Evolutionary conservation across 2,113 vertebrate genomes (phyloP).

Genomic region (Callopanchax toddi): DNA sequence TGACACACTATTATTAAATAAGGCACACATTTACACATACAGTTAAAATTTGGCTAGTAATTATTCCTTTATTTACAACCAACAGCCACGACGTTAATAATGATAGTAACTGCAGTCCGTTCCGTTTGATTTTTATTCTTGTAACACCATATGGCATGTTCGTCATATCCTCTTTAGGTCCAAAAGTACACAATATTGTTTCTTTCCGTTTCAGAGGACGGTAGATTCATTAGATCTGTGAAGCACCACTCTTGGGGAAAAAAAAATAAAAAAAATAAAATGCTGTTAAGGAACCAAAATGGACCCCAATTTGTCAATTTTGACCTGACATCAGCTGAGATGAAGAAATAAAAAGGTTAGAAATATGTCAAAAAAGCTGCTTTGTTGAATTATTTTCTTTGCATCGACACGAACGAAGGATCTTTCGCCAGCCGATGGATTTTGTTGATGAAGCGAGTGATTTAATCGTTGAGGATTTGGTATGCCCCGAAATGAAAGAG

Average conservation of each 20-base stretch:
- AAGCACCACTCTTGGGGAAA: constrained; percentile 58
- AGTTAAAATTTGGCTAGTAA: constrained; percentile 84
- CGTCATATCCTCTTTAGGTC: constrained; percentile 54
- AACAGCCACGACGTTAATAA: constrained; percentile 80
- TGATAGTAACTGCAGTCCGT: constrained; percentile 68
- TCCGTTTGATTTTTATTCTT: constrained; percentile 50
- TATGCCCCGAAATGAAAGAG: constrained; percentile 65
- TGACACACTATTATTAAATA: constrained; percentile 85
- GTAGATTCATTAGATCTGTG: constrained; percentile 27
- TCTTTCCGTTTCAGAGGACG: constrained; percentile 27
- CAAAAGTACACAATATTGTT: constrained; percentile 21
- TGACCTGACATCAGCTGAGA: constrained; percentile 41
- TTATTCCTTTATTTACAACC: constrained; percentile 86
- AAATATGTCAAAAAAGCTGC: constrained; percentile 46
- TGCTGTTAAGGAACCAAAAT: constrained; percentile 29
- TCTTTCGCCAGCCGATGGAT: constrained; percentile 37
- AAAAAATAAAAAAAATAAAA: constrained; percentile 38
- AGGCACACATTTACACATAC: constrained; percentile 89
- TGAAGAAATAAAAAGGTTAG: constrained; percentile 8
- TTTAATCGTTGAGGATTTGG: constrained; percentile 52
- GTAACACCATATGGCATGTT: constrained; percentile 18
- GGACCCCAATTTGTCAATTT: constrained; percentile 27
- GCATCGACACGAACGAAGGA: constrained; percentile 15
- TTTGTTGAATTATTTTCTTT: constrained; percentile 48
- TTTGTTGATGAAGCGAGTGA: no score